phyloP scores from a whole-genome alignment of 2,888 invertebrate genomes.

The Hoplodrina blanda region DNA sequence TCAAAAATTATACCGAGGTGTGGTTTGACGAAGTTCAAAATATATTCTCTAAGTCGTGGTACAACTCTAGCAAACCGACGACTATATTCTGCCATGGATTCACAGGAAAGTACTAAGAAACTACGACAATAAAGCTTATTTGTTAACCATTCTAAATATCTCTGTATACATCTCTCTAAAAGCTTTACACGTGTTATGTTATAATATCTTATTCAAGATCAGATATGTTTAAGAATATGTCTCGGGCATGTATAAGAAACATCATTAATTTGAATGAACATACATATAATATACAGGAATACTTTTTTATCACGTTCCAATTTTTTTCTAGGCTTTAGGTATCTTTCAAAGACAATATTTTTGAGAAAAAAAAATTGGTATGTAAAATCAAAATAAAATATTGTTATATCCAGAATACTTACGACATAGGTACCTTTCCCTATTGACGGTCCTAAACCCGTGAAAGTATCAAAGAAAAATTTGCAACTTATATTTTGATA shows the following conservation, averaged over 20 bases:
- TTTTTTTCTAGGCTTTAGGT: too few species aligned
- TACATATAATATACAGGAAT: too few species aligned
- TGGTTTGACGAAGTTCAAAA: conserved; percentile 70
- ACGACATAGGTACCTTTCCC: too few species aligned
- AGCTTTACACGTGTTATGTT: background rate
- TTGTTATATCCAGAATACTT: too few species aligned
- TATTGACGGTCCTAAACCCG: too few species aligned
- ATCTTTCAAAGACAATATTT: too few species aligned
- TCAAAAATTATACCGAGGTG: conserved; percentile 78
- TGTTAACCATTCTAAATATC: background rate
- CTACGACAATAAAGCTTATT: background rate
- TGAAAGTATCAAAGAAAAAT: too few species aligned
- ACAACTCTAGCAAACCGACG: conserved; percentile 73
- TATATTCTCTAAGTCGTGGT: conserved; percentile 77
- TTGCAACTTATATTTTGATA: too few species aligned
- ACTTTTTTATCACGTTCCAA: too few species aligned
- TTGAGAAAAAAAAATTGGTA: too few species aligned
- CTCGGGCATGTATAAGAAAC: background rate
- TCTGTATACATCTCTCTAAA: background rate
- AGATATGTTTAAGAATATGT: background rate
- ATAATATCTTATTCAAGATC: background rate
- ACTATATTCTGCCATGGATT: conserved; percentile 81
- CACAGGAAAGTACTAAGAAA: conserved; percentile 72
- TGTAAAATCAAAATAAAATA: too few species aligned
- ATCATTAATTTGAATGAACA: background rate